phyloP scores from a whole-genome alignment of 2,113 vertebrate genomes.

The human (Homo sapiens) region DNA sequence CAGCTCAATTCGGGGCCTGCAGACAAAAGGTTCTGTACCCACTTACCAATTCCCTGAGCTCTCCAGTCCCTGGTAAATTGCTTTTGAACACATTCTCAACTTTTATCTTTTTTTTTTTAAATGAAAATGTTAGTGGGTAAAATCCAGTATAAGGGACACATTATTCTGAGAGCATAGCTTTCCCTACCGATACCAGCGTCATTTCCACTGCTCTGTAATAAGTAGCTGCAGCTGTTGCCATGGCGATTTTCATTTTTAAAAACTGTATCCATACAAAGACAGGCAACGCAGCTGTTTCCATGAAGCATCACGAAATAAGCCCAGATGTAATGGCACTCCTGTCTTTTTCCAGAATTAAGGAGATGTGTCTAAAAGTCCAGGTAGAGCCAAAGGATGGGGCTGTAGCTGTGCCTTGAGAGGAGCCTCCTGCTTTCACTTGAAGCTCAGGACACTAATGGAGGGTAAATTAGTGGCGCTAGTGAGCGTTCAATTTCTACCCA shows the following conservation, averaged over 20 bases:
- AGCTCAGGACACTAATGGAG: slow-evolving; percentile 37
- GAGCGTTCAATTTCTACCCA: neutral
- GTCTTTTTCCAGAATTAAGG: slow-evolving; percentile 47
- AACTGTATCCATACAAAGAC: slow-evolving; percentile 78
- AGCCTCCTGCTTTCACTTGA: slow-evolving; percentile 46
- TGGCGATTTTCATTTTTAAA: slow-evolving; percentile 82
- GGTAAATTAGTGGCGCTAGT: slow-evolving; percentile 40
- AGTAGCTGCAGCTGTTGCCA: slow-evolving; percentile 84
- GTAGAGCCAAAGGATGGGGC: neutral
- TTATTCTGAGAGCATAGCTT: slow-evolving; percentile 69
- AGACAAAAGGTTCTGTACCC: slow-evolving; percentile 54
- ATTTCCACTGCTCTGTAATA: slow-evolving; percentile 79
- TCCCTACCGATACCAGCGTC: slow-evolving; percentile 80
- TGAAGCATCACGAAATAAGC: slow-evolving; percentile 74
- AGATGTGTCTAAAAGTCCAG: neutral
- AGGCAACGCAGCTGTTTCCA: slow-evolving; percentile 81
- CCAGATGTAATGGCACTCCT: slow-evolving; percentile 72
- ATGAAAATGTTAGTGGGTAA: slow-evolving; percentile 50
- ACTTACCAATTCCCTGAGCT: slow-evolving; percentile 52
- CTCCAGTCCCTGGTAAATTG: slow-evolving; percentile 65
- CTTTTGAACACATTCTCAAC: slow-evolving; percentile 64
- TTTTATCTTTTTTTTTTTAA: slow-evolving; percentile 42
- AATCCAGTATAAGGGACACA: slow-evolving; percentile 69
- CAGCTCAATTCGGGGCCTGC: slow-evolving; percentile 56
- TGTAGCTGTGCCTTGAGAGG: neutral